Evolutionary conservation across 1,140 invertebrate species (phyloP).

Genomic region (Macrosteles quadrilineatus): DNA sequence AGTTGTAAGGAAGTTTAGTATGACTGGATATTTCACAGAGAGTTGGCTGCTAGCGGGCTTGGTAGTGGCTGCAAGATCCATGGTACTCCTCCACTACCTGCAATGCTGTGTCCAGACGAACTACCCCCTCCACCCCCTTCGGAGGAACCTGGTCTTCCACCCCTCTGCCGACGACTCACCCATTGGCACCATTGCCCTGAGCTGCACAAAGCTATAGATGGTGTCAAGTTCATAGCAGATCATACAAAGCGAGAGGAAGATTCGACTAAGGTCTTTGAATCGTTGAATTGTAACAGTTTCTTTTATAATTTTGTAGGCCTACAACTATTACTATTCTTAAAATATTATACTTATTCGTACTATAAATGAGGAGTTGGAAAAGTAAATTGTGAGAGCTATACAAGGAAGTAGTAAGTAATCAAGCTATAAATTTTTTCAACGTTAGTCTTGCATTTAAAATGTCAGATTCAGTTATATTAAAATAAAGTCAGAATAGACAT

Average conservation of each 20-base stretch:
- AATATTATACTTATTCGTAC: too few relatives aligned
- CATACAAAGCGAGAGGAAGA: constrained; percentile 91
- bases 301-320: too few relatives aligned
- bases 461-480: too few relatives aligned
- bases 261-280: constrained; percentile 82
- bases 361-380: too few relatives aligned
- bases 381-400: too few relatives aligned
- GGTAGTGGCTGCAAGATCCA: constrained; percentile 63
- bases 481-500: too few relatives aligned
- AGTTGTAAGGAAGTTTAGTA: too few relatives aligned
- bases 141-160: constrained; percentile 48
- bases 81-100: constrained; percentile 58
- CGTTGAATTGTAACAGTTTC: too few relatives aligned
- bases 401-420: too few relatives aligned
- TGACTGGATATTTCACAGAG: constrained; percentile 51
- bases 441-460: too few relatives aligned
- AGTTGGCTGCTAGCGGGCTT: constrained; percentile 58
- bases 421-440: too few relatives aligned
- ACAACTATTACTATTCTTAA: too few relatives aligned
- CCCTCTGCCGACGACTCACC: constrained; percentile 28
- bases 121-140: constrained; percentile 39
- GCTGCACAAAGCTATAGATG: constrained; percentile 88
- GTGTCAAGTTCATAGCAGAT: constrained; percentile 89
- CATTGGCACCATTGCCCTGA: constrained; percentile 88
- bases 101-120: constrained; percentile 45